Conservation (phyloP, 2,797 vertebrate species). For the Cyclura pinguis region DNA sequence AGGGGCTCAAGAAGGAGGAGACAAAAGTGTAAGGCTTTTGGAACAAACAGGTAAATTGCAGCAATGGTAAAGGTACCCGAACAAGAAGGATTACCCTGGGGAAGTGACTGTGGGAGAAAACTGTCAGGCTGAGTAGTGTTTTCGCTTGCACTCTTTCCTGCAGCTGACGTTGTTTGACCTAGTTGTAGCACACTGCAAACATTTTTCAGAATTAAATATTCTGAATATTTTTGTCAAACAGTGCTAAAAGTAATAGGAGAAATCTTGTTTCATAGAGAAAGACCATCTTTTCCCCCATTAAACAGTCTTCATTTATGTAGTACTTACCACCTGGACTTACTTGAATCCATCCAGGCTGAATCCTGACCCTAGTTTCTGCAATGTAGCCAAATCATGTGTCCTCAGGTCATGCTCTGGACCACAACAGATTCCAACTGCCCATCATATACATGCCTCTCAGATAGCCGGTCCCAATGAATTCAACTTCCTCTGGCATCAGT, state of each 20-base stretch:
- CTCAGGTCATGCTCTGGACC: background rate
- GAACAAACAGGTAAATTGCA: slow-evolving; percentile 73
- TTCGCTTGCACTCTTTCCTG: slow-evolving; percentile 70
- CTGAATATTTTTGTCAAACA: background rate
- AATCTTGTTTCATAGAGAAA: background rate
- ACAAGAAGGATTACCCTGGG: slow-evolving; percentile 68
- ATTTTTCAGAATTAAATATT: slow-evolving; percentile 59
- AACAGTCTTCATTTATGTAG: background rate
- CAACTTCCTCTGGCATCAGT: background rate
- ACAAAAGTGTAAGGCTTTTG: slow-evolving; percentile 81
- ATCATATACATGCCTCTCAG: background rate
- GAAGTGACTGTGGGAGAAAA: slow-evolving; percentile 66
- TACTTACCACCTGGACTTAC: background rate
- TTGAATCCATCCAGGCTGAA: background rate
- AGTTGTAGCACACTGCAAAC: slow-evolving; percentile 76
- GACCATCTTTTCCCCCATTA: background rate
- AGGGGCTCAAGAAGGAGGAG: slow-evolving; percentile 57
- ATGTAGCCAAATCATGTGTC: too few species aligned
- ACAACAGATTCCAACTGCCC: background rate
- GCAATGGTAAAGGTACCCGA: slow-evolving; percentile 71
- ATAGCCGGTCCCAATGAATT: background rate
- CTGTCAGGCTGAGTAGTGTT: slow-evolving; percentile 54
- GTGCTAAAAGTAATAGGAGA: background rate
- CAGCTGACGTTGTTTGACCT: slow-evolving; percentile 67
- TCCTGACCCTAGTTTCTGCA: background rate